phyloP scores from a whole-genome alignment of 1,140 invertebrate species.

The Zaprionus taronus region DNA sequence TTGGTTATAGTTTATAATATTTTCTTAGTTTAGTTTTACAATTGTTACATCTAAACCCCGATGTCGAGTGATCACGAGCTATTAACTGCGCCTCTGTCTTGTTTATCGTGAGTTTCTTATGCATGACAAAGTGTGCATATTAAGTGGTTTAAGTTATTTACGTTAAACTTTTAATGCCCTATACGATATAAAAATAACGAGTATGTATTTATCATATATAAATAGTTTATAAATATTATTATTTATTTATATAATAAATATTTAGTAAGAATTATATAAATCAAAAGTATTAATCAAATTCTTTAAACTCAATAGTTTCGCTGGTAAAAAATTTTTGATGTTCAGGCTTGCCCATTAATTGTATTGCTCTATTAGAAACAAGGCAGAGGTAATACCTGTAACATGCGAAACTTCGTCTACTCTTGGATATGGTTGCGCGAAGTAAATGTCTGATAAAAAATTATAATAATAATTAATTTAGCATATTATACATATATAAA shows the following conservation, averaged over 20 bases:
- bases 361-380: too few species aligned
- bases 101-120: neutral
- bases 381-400: neutral
- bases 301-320: too few species aligned
- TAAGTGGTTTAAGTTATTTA: conserved; percentile 16
- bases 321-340: too few species aligned
- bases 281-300: neutral
- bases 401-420: neutral
- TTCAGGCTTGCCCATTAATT: too few species aligned
- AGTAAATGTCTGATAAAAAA: too few species aligned
- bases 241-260: too few species aligned
- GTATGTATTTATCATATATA: neutral
- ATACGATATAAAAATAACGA: too few species aligned
- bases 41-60: neutral
- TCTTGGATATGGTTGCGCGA: neutral
- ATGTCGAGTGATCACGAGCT: neutral
- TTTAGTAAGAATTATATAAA: too few species aligned
- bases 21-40: neutral
- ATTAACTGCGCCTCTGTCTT: neutral
- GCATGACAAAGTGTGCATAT: conserved; percentile 27
- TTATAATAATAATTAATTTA: too few species aligned
- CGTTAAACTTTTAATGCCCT: neutral
- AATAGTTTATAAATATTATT: too few species aligned
- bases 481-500: neutral
- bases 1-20: neutral